phyloP scores from a whole-genome alignment of 2,888 invertebrate species.

The Brachynemurus nebulosus region DNA sequence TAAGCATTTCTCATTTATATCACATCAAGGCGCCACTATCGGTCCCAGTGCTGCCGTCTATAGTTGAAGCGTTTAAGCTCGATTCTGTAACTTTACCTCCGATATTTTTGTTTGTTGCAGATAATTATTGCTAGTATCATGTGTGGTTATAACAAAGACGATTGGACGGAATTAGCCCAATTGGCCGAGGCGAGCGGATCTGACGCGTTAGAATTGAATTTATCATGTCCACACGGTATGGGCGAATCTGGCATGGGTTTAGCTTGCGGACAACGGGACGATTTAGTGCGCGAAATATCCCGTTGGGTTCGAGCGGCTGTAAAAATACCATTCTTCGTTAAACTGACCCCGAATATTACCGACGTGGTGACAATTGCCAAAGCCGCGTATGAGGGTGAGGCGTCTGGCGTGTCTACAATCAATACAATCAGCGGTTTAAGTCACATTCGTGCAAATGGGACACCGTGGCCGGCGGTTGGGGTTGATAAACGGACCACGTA shows the following conservation, averaged over 20 bases:
- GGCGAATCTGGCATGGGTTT: conserved; percentile 97
- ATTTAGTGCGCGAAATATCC: conserved; percentile 76
- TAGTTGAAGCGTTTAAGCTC: no score
- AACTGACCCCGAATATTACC: conserved; percentile 95
- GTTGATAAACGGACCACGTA: conserved; percentile 72
- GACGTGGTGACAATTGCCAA: conserved; percentile 77
- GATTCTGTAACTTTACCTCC: no score
- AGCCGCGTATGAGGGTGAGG: conserved; percentile 80
- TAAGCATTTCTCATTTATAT: no score
- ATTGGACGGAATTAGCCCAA: conserved; percentile 74
- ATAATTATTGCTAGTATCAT: conserved; percentile 90
- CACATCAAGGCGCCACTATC: no score
- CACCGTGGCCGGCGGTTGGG: conserved; percentile 89
- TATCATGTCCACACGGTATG: conserved; percentile 99
- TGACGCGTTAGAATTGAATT: conserved; percentile 88
- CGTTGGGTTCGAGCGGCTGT: conserved; percentile 77
- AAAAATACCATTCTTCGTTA: conserved; percentile 92
- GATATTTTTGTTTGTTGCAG: conserved; percentile 31
- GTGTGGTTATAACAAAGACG: conserved; percentile 74
- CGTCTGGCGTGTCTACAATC: conserved; percentile 91
- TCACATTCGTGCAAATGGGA: conserved; percentile 65
- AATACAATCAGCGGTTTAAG: conserved; percentile 95
- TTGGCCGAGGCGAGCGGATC: conserved; percentile 73
- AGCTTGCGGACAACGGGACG: conserved; percentile 93
- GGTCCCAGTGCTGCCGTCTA: no score